These are phyloP conservation scores for Lasaia peninsularis DNA, from an alignment of 1,140 invertebrate genomes.

Conservation along the genomic window DNA sequence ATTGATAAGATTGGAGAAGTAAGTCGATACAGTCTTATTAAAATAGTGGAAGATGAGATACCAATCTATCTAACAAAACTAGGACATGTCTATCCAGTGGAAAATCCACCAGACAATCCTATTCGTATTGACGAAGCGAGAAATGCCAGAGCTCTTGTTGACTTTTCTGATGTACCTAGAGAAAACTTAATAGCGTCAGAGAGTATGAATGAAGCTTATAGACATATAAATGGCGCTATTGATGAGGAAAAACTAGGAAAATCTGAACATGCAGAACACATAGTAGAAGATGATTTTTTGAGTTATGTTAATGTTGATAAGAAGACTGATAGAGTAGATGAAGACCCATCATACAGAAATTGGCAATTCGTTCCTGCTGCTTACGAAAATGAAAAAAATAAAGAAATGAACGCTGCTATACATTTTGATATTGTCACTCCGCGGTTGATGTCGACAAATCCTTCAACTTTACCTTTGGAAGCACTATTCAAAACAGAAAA, in stretches of 20 bases:
- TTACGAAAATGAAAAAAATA: constrained; percentile 60
- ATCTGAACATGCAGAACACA: constrained; percentile 40
- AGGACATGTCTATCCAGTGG: constrained; percentile 72
- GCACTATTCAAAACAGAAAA: constrained; percentile 79
- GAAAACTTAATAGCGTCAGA: constrained; percentile 73
- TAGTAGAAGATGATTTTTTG: constrained; percentile 53
- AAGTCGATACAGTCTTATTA: constrained; percentile 81
- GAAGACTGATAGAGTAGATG: constrained; percentile 40
- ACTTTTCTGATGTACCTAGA: constrained; percentile 59
- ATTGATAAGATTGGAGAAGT: constrained; percentile 82
- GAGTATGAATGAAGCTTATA: constrained; percentile 73
- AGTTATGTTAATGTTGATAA: constrained; percentile 63
- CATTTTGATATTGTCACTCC: constrained; percentile 58
- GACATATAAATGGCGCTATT: constrained; percentile 54
- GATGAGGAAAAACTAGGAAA: constrained; percentile 27
- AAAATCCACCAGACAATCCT: constrained; percentile 69
- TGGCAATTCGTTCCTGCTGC: constrained; percentile 73
- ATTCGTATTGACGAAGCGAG: constrained; percentile 74
- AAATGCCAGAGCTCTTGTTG: constrained; percentile 66
- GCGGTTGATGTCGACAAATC: constrained; percentile 64
- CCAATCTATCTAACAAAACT: constrained; percentile 74
- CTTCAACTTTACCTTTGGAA: constrained; percentile 81
- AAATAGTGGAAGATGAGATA: constrained; percentile 79
- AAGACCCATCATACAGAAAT: constrained; percentile 33
- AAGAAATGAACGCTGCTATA: constrained; percentile 40